These are phyloP conservation scores for Prosapia bicincta DNA, from an alignment of 2,888 invertebrate species.

Conservation along the genomic window DNA sequence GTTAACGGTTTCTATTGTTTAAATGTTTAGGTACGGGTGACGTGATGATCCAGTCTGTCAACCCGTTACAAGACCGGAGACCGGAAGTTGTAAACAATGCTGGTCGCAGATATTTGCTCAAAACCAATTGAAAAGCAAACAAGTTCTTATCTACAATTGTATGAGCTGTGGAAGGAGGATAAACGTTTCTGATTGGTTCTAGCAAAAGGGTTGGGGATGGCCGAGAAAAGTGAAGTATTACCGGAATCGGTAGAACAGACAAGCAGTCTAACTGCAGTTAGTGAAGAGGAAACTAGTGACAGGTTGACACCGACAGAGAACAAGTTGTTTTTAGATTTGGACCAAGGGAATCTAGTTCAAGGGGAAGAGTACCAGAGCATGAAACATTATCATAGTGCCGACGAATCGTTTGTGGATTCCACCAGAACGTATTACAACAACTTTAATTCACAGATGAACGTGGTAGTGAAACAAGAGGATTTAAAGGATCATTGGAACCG, in stretches of 20 bases:
- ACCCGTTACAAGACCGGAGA: background rate
- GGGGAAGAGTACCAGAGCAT: background rate
- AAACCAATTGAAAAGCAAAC: background rate
- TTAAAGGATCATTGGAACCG: background rate
- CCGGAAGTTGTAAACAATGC: background rate
- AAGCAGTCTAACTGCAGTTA: background rate
- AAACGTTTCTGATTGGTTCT: conserved; percentile 5
- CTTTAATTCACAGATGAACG: background rate
- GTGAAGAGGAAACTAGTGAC: background rate
- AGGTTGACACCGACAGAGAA: conserved; percentile 9
- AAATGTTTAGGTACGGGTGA: no score
- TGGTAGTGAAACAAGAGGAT: background rate
- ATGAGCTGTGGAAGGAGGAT: background rate
- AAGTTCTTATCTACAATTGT: background rate
- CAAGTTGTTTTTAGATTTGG: conserved; percentile 24
- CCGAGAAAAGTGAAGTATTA: background rate
- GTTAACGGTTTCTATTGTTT: no score
- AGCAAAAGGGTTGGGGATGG: conserved; percentile 17
- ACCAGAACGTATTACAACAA: background rate
- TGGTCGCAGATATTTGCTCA: background rate
- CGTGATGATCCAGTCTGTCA: no score
- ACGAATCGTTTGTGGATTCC: background rate
- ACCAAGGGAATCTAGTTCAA: conserved; percentile 18
- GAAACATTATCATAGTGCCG: no score
- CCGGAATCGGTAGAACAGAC: background rate